Percentiles rank a stretch among this genome's conserved stretches.
Evolutionary conservation across 2,797 vertebrate species (phyloP).

Genomic region (Enteromius afrohamiltoni): DNA sequence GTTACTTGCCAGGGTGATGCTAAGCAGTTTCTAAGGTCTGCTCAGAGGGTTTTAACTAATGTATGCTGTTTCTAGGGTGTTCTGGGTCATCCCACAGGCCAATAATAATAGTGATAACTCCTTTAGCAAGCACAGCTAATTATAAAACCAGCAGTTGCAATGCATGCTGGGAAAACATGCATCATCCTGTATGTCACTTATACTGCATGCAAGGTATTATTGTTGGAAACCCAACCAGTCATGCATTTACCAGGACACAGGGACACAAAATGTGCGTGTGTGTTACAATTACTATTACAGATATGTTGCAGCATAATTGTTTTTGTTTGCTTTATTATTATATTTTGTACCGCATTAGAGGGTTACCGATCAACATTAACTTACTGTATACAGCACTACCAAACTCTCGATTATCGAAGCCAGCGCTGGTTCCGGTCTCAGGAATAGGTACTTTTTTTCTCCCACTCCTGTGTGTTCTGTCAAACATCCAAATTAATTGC

Average conservation of each 20-base stretch:
- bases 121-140: neutral
- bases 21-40: neutral
- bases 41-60: neutral
- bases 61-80: neutral
- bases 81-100: neutral
- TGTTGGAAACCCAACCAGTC: neutral
- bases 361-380: neutral
- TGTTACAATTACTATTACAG: neutral
- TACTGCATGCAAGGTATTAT: neutral
- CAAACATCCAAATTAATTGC: neutral
- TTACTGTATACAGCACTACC: neutral
- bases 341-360: neutral
- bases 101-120: constrained; percentile 11
- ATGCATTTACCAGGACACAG: neutral
- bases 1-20: neutral
- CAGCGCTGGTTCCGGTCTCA: neutral
- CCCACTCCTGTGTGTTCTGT: neutral
- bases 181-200: neutral
- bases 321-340: neutral
- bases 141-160: neutral
- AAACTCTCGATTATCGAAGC: neutral
- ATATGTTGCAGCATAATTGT: neutral
- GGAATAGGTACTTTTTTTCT: neutral
- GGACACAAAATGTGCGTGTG: neutral
- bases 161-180: neutral